These are phyloP conservation scores for Pipistrellus kuhlii DNA, from an alignment of 2,797 vertebrate species.

Conservation along the genomic window DNA sequence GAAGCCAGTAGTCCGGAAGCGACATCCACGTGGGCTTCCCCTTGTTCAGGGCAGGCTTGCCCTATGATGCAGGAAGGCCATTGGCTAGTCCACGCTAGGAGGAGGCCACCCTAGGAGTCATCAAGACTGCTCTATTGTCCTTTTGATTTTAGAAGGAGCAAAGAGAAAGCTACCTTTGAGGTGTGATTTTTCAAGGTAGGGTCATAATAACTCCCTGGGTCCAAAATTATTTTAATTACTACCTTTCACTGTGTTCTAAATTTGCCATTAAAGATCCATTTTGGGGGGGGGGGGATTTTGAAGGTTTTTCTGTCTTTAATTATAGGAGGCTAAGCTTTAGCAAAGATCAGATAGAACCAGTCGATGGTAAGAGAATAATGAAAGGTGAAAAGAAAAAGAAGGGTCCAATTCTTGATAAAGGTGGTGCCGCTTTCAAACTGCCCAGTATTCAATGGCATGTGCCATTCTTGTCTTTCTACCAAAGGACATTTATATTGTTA, in stretches of 20 bases:
- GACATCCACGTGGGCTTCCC: neutral
- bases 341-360: neutral
- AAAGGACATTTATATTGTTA: constrained; percentile 16
- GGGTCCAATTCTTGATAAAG: neutral
- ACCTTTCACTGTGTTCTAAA: neutral
- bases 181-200: neutral
- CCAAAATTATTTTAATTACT: neutral
- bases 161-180: constrained; percentile 22
- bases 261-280: neutral
- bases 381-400: neutral
- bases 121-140: neutral
- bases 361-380: neutral
- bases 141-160: constrained; percentile 38
- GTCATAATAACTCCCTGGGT: neutral
- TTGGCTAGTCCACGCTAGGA: neutral
- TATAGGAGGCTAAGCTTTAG: neutral
- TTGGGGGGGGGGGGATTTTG: neutral
- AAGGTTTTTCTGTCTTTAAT: constrained; percentile 37
- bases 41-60: neutral
- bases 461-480: constrained; percentile 47
- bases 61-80: neutral
- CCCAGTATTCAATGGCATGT: neutral
- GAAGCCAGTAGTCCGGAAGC: neutral
- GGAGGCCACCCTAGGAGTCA: accelerated
- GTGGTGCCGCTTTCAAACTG: neutral